A percentile compares a stretch with the other conserved stretches of the same genome.
phyloP scores from a whole-genome alignment of 2,797 vertebrate species.

The Rhabdomys pumilio region DNA sequence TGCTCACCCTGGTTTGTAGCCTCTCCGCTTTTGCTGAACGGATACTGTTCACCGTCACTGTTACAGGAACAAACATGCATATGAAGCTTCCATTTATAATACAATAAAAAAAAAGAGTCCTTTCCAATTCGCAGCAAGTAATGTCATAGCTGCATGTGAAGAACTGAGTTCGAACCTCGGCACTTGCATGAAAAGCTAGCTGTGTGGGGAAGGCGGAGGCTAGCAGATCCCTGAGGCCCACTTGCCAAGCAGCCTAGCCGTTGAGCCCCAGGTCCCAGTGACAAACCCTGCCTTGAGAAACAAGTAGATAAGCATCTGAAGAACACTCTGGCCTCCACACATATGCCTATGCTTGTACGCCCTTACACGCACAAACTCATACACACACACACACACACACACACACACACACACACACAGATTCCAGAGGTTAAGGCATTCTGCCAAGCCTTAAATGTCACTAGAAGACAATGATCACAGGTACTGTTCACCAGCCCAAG shows the following conservation, averaged over 20 bases:
- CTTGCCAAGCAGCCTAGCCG: background rate
- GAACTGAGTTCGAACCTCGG: background rate
- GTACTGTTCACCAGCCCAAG: rapidly evolving
- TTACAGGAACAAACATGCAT: background rate
- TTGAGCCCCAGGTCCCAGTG: background rate
- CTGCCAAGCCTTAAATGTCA: no score
- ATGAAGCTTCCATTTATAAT: background rate
- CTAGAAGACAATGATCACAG: rapidly evolving
- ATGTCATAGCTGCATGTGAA: background rate
- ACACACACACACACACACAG: background rate
- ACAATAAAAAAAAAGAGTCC: background rate
- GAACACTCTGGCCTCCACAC: background rate
- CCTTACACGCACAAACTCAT: background rate
- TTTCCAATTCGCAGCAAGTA: background rate
- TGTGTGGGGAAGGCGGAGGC: background rate
- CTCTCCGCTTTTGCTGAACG: background rate
- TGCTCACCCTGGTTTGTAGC: no score
- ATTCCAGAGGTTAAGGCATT: background rate
- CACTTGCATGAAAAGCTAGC: background rate
- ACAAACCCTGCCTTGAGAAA: background rate
- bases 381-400: background rate
- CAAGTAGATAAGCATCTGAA: background rate
- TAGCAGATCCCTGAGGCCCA: background rate
- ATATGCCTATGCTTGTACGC: background rate
- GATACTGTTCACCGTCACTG: rapidly evolving